Conservation (phyloP, 2,113 vertebrate species). For the Cariama cristata region DNA sequence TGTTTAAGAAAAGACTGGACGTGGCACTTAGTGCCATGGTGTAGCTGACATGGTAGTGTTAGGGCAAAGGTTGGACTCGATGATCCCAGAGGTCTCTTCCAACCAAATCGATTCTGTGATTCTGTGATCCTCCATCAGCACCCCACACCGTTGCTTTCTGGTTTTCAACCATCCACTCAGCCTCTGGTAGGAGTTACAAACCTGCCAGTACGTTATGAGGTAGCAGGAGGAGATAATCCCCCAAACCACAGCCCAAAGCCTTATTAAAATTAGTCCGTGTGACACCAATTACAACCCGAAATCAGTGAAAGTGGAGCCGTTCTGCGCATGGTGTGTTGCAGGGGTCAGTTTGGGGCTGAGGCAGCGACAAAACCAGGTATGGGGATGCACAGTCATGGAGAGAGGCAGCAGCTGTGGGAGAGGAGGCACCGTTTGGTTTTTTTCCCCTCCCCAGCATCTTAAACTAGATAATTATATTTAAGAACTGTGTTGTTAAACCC, state of each 20-base stretch:
- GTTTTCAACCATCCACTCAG: not conserved
- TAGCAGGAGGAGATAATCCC: not conserved
- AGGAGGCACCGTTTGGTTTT: not conserved
- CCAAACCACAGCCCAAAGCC: not conserved
- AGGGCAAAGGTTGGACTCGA: too few relatives aligned
- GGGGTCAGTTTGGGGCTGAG: not conserved
- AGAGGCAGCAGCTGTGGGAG: not conserved
- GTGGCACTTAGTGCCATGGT: too few relatives aligned
- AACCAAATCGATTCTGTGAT: too few relatives aligned
- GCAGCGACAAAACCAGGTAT: fast-evolving
- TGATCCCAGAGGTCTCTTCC: too few relatives aligned
- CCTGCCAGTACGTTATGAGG: not conserved
- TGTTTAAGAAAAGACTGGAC: too few relatives aligned
- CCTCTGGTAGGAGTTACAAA: not conserved
- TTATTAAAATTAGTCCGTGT: not conserved
- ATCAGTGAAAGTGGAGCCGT: fast-evolving
- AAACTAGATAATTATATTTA: not conserved
- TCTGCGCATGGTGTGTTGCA: fast-evolving
- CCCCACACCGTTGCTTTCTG: fast-evolving
- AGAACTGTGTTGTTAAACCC: not conserved
- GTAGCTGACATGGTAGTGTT: too few relatives aligned
- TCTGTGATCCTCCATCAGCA: not conserved
- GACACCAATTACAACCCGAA: not conserved
- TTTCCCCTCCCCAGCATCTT: not conserved
- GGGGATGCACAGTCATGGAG: not conserved